phyloP scores from a whole-genome alignment of 2,797 vertebrate species.

The Rhabdophis nuchalis region DNA sequence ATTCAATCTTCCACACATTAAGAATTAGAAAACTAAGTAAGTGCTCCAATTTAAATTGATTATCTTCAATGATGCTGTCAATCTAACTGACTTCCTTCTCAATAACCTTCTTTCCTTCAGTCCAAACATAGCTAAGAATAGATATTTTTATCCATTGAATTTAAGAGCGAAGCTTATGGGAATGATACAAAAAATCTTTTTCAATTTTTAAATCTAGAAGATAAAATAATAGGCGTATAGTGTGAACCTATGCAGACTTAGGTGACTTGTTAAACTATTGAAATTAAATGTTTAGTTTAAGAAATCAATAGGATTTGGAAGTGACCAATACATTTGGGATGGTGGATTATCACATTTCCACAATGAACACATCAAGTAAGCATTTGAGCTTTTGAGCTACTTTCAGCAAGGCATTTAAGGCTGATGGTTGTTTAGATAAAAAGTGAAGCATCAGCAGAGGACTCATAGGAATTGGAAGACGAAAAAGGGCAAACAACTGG shows the following conservation, averaged over 20 bases:
- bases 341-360: background rate
- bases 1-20: background rate
- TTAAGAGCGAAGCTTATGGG: background rate
- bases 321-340: background rate
- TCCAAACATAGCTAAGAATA: constrained; percentile 31
- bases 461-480: background rate
- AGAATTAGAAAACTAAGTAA: constrained; percentile 11
- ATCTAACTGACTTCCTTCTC: background rate
- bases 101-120: background rate
- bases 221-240: background rate
- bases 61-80: constrained; percentile 13
- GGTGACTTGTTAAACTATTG: background rate
- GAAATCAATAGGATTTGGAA: background rate
- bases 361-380: background rate
- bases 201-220: background rate
- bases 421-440: background rate
- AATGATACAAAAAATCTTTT: background rate
- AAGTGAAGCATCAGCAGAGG: background rate
- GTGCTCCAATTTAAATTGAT: background rate
- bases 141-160: background rate
- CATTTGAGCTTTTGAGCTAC: background rate
- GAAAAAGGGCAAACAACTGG: background rate
- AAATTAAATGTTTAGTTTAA: background rate
- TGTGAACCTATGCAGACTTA: background rate
- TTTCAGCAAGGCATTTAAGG: background rate